Conservation (phyloP, 1,140 invertebrate species). For the Diorhabda sublineata region DNA sequence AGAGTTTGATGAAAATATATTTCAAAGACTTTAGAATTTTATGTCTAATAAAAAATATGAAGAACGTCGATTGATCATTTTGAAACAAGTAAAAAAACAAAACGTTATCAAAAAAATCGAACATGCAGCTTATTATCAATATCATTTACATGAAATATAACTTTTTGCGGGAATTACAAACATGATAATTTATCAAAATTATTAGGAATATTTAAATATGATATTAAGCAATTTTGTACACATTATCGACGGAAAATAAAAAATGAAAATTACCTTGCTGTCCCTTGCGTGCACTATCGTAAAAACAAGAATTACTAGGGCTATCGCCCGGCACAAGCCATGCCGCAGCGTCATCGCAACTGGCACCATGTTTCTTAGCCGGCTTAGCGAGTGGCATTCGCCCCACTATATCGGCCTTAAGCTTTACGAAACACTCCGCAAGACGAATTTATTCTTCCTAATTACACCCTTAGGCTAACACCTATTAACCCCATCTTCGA, state of each 20-base stretch:
- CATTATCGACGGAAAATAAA: neutral
- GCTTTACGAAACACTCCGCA: conserved; percentile 16
- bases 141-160: too few species aligned
- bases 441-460: conserved; percentile 18
- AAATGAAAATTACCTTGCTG: conserved; percentile 35
- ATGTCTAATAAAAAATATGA: too few species aligned
- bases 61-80: too few species aligned
- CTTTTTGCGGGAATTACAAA: too few species aligned
- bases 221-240: neutral
- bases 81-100: too few species aligned
- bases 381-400: conserved; percentile 28
- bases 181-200: too few species aligned
- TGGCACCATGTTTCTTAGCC: conserved; percentile 43
- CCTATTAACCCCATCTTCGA: conserved; percentile 11
- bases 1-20: too few species aligned
- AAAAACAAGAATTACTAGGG: conserved; percentile 40
- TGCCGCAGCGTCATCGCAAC: conserved; percentile 47
- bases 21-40: too few species aligned
- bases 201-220: neutral
- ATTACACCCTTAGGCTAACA: conserved; percentile 16
- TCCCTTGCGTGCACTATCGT: conserved; percentile 34
- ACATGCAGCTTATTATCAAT: too few species aligned
- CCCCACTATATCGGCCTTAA: conserved; percentile 36
- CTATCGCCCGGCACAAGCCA: conserved; percentile 43
- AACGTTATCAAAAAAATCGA: too few species aligned